Evolutionary conservation across 2,888 invertebrate species (phyloP), one percentile per base, ranked within the genome.

Genomic region (Conchocele bisecta): DNA sequence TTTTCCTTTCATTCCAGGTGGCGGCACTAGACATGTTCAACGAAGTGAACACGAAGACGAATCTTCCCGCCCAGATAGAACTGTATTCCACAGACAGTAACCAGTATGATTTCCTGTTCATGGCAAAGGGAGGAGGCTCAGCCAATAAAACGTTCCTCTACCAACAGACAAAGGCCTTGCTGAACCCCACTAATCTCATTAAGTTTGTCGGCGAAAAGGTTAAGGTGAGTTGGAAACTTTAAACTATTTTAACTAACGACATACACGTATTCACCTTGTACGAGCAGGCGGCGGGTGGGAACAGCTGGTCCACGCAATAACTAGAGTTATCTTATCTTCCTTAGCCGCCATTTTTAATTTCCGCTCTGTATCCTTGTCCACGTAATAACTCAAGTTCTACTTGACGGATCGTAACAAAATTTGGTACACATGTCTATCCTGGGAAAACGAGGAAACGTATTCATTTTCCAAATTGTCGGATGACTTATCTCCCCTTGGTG

Each of bases 101-200:
- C 54, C 87, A 89, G 66, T 91, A 91, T 76, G 85, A 91, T 64
- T 91, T 91, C 74, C 83, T 91, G 60, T 91, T 91, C 81, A 85
- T 91, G 20, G 91, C 91, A 26, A 91, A 91, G 81, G 91, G 89
- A 11, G 91, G 91, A 4, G 91, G 91, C 0, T 91, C 91, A 0
- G 91, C 91, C 29, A 91, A 91, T 75, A 91, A 91, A 71, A 87
- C 91, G 9, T 91, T 89, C 66, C 85, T 91, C 22, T 91, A 83
- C 72, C 91, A 91, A 73, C 91, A 91, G 74, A 91, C 91, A 11
- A 91, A 91, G 66, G 91, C 91, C 20, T 71, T 91, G 24, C 82
- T 91, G 20, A 91, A 90, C 69, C 90, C 89, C 7, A 88, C 91
- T 26, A 91, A 88, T 79, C 81, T 91, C 6, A 46, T 90, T 35